These are phyloP conservation scores for Morelia viridis DNA, from an alignment of 2,797 vertebrate species.

Conservation along the genomic window DNA sequence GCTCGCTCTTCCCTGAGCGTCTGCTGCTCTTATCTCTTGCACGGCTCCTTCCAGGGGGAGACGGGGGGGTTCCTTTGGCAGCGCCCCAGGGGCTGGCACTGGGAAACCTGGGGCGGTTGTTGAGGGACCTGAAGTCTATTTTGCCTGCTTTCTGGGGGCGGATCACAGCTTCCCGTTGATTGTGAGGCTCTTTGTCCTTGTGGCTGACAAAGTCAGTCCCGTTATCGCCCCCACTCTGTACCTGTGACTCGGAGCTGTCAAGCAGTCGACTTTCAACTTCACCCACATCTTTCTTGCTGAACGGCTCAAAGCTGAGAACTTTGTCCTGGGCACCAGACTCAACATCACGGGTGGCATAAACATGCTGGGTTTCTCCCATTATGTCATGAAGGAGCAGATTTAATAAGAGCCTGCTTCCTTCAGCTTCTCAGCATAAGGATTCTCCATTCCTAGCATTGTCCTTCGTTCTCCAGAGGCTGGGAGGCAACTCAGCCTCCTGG, in stretches of 20 bases:
- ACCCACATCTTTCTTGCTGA: conserved; percentile 78
- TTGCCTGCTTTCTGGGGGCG: conserved; percentile 85
- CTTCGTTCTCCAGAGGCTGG: conserved; percentile 46
- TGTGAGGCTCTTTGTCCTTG: conserved; percentile 82
- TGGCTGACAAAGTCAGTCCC: conserved; percentile 61
- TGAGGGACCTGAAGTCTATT: conserved; percentile 87
- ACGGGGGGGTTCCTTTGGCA: conserved; percentile 79
- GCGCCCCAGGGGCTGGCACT: conserved; percentile 80
- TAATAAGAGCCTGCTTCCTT: conserved; percentile 62
- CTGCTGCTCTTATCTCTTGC: conserved; percentile 78
- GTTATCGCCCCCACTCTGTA: conserved; percentile 62
- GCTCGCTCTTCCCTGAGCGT: conserved; percentile 79
- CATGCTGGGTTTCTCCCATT: conserved; percentile 90
- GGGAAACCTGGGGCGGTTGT: conserved; percentile 79
- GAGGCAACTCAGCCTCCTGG: neutral
- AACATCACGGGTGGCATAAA: conserved; percentile 78
- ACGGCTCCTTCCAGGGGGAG: conserved; percentile 80
- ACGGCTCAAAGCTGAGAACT: conserved; percentile 75
- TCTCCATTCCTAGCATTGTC: conserved; percentile 76
- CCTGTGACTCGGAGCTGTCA: conserved; percentile 47
- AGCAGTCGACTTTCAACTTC: conserved; percentile 61
- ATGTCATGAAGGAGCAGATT: conserved; percentile 73
- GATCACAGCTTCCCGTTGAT: conserved; percentile 89
- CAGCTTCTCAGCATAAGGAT: conserved; percentile 73
- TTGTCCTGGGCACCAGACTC: conserved; percentile 79